These are phyloP conservation scores for Tetranychus cinnabarinus DNA, from an alignment of 1,140 invertebrate genomes.

Conservation along the genomic window DNA sequence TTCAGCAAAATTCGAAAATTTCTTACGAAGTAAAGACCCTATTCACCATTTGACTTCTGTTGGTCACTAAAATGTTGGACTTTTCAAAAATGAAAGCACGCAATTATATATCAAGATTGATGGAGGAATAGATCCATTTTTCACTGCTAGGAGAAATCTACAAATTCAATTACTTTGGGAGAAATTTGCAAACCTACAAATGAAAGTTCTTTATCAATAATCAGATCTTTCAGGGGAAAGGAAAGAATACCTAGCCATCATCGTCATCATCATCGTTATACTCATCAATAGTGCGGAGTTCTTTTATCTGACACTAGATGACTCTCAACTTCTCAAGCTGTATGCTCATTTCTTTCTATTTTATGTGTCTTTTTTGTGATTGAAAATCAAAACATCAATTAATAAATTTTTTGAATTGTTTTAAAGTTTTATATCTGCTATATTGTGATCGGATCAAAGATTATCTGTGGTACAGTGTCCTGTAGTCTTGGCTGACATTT, in stretches of 20 bases:
- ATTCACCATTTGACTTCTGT: neutral
- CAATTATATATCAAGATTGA: neutral
- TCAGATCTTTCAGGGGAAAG: slow-evolving; percentile 36
- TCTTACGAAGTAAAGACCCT: neutral
- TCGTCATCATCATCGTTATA: slow-evolving; percentile 55
- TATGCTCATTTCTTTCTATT: no score
- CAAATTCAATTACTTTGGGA: neutral
- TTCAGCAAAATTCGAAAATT: neutral
- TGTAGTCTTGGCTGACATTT: no score
- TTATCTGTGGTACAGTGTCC: no score
- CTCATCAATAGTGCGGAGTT: no score
- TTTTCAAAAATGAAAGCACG: neutral
- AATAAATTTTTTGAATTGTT: no score
- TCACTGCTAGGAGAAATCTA: neutral
- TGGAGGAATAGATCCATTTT: neutral
- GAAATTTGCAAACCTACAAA: slow-evolving; percentile 11
- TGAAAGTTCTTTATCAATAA: slow-evolving; percentile 34
- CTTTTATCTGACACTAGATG: no score
- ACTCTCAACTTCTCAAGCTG: no score
- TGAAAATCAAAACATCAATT: no score
- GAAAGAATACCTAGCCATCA: slow-evolving; percentile 43
- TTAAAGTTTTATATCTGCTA: no score
- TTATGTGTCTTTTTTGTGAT: no score
- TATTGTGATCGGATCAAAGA: no score
- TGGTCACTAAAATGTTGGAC: neutral